Evolutionary conservation across 2,113 vertebrate species (phyloP), one percentile per base, ranked within the genome.

Genomic region (Mastomys coucha): DNA sequence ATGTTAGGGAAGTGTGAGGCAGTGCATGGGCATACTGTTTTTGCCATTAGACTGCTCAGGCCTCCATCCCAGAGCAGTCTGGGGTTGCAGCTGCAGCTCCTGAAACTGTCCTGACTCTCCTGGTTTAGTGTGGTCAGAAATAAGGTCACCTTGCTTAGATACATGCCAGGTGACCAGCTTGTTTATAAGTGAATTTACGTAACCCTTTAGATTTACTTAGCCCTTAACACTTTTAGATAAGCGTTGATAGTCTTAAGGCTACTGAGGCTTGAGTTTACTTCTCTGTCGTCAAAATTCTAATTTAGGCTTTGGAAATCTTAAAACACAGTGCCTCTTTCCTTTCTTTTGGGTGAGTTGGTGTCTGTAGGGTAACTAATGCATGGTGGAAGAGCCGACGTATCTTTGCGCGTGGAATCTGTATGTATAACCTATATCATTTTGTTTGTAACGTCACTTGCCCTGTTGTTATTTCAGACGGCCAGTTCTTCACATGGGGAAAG

Each of bases 401-500:
- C 88, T 91, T 56, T 72, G 12, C 51, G 24, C 39, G 10, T 96
- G 36, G n/a, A 80, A 39, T 3, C 16, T 53, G 33, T 56, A 26
- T 75, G 33, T 7, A 14, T 69, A 76, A 45, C 3, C 13, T 39
- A 39, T 56, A 19, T 84, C 39, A 5, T 70, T 87, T 95, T 42
- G 58, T 45, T 94, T n/a, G 42, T 94, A 86, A 95, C 63, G 58
- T 14, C 17, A n/a, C 33, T 65, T 94, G 49, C 42, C 58, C 72
- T 95, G 17, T 97, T 94, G 24, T 93, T 82, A 45, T 97, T 97
- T 89, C 92, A 98, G 99, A 99, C 99, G 99, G 99, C 49, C 98
- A 99, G 93, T 98, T 99, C 96, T 99, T 99, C 97, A 98, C 99
- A 0, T 99, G 99, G 99, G 99, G 99, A 49, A 93, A 98, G 97